phyloP scores from a whole-genome alignment of 2,113 vertebrate species.

The Tapirus terrestris region DNA sequence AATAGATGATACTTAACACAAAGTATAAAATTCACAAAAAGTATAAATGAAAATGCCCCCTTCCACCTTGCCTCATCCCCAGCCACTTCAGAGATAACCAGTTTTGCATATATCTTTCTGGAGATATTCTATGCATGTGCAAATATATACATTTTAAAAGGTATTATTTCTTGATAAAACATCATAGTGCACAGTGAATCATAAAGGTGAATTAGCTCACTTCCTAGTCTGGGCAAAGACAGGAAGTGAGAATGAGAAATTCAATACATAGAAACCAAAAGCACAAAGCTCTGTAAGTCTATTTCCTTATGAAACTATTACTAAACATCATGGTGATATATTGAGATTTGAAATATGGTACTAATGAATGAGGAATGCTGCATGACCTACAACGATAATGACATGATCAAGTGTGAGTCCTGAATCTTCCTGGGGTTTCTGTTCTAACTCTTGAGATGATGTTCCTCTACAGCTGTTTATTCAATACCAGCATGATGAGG shows the following conservation, averaged over 20 bases:
- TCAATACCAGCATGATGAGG: neutral
- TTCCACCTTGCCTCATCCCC: neutral
- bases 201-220: neutral
- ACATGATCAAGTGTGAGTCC: neutral
- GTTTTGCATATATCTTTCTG: neutral
- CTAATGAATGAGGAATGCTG: neutral
- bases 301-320: neutral
- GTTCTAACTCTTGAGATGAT: neutral
- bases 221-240: neutral
- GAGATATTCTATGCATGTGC: neutral
- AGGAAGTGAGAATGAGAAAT: conserved; percentile 26
- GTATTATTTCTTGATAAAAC: conserved; percentile 5
- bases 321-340: neutral
- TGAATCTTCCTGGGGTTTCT: neutral
- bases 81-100: neutral
- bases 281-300: neutral
- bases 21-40: conserved; percentile 49
- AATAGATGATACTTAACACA: neutral
- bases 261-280: conserved; percentile 8
- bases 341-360: neutral
- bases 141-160: neutral
- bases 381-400: neutral
- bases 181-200: neutral
- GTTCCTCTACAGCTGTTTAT: neutral
- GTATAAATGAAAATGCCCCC: neutral